Conservation (phyloP, 2,797 vertebrate species). For the Coendou prehensilis region DNA sequence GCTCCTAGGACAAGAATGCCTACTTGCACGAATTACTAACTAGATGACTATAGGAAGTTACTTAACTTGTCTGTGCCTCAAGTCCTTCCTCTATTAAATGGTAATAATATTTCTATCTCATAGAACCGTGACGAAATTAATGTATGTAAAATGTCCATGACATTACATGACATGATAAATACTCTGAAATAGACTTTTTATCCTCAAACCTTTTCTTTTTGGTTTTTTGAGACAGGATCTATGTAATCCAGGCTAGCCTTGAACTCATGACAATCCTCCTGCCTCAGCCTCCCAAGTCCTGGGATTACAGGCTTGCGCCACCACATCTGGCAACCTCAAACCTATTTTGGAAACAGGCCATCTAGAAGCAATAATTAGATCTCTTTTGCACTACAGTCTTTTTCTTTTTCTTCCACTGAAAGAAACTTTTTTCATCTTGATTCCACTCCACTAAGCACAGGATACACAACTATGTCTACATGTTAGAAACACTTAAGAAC, state of each 20-base stretch:
- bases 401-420: background rate
- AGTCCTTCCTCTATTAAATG: slow-evolving; percentile 27
- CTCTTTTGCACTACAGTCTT: background rate
- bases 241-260: background rate
- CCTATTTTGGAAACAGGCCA: slow-evolving; percentile 12
- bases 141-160: background rate
- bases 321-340: background rate
- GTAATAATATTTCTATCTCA: background rate
- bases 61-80: background rate
- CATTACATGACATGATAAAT: background rate
- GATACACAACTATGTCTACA: background rate
- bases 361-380: slow-evolving; percentile 29
- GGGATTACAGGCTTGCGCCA: background rate
- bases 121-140: background rate
- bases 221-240: background rate
- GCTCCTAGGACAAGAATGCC: background rate
- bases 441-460: background rate
- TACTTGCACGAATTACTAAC: background rate
- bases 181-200: background rate
- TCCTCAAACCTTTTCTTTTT: background rate
- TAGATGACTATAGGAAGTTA: slow-evolving; percentile 14
- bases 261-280: background rate
- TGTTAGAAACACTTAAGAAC: background rate
- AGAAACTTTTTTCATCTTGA: slow-evolving; percentile 11
- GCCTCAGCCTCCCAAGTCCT: background rate